These are phyloP conservation scores for Cylindroiulus punctatus DNA, from an alignment of 2,888 invertebrate species.

Conservation along the genomic window DNA sequence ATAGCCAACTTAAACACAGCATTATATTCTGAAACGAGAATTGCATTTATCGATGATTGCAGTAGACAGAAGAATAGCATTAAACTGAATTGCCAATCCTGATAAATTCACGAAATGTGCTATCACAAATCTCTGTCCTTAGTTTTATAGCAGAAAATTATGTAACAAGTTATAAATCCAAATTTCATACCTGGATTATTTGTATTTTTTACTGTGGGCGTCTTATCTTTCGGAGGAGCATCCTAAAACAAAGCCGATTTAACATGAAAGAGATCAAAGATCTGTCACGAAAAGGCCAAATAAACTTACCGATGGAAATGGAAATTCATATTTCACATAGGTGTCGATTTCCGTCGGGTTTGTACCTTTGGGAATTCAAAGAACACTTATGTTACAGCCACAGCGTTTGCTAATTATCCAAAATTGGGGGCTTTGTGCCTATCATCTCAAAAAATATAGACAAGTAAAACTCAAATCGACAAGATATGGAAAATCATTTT, in stretches of 20 bases:
- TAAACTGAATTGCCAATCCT: no score
- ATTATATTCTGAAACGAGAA: constrained; percentile 74
- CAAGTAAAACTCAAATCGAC: neutral
- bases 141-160: no score
- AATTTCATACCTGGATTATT: constrained; percentile 76
- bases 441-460: neutral
- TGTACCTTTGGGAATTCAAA: constrained; percentile 68
- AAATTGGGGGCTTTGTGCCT: no score
- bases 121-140: no score
- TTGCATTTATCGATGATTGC: no score
- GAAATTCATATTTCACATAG: constrained; percentile 92
- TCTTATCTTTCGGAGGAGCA: constrained; percentile 74
- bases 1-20: constrained; percentile 82
- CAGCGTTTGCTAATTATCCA: no score
- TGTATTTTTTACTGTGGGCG: constrained; percentile 81
- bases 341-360: constrained; percentile 91
- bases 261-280: neutral
- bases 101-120: no score
- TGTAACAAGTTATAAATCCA: neutral
- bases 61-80: no score
- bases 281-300: neutral
- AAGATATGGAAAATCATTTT: constrained; percentile 55
- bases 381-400: no score
- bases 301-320: constrained; percentile 81
- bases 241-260: constrained; percentile 63